A percentile compares a stretch with the other conserved stretches of the same genome.
phyloP scores from a whole-genome alignment of 2,888 invertebrate species.

The Drosophila imparisetae region DNA sequence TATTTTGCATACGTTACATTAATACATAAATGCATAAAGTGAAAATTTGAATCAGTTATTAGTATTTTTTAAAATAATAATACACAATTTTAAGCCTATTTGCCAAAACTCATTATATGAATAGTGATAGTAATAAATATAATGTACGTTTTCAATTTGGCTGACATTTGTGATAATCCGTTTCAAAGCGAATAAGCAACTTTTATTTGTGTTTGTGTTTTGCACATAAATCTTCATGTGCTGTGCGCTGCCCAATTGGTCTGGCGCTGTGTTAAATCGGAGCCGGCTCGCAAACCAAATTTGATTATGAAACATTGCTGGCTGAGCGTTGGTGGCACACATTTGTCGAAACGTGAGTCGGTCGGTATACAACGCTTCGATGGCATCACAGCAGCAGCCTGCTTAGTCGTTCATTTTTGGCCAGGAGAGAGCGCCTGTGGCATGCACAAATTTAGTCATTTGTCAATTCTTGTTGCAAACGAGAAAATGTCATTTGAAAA shows the following conservation, averaged over 20 bases:
- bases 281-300: constrained; percentile 40
- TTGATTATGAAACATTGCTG: constrained; percentile 68
- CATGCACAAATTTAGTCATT: constrained; percentile 65
- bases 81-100: not conserved
- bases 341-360: constrained; percentile 60
- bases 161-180: not conserved
- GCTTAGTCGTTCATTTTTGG: constrained; percentile 41
- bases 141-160: not conserved
- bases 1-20: not conserved
- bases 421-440: not conserved
- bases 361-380: constrained; percentile 14
- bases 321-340: constrained; percentile 37
- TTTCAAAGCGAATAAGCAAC: not conserved
- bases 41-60: not conserved
- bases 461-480: constrained; percentile 63
- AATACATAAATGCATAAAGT: not conserved
- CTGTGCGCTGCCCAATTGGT: constrained; percentile 32
- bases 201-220: not conserved
- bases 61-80: not conserved
- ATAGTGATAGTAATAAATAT: not conserved
- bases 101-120: not conserved
- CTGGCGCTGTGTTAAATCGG: constrained; percentile 43
- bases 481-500: constrained; percentile 69
- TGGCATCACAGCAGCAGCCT: not conserved
- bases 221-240: constrained; percentile 51